These are phyloP conservation scores for Teinopalpus imperialis DNA, from an alignment of 2,888 invertebrate species.

Conservation along the genomic window DNA sequence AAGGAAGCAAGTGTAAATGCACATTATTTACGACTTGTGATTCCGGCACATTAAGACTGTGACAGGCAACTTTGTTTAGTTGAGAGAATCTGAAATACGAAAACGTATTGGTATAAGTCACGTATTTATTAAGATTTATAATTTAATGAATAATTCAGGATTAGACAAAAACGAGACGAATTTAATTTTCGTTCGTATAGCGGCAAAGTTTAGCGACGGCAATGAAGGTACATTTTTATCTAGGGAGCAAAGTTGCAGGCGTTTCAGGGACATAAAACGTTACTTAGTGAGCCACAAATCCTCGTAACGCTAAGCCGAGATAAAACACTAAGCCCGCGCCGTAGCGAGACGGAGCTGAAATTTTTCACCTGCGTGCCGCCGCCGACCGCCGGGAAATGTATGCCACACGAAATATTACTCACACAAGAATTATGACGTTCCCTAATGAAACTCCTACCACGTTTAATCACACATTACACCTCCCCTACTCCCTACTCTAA, in stretches of 20 bases:
- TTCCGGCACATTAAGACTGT: conserved; percentile 59
- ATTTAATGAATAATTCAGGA: too few relatives aligned
- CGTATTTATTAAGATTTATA: too few relatives aligned
- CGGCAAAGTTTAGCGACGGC: conserved; percentile 16
- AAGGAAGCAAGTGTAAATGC: conserved; percentile 64
- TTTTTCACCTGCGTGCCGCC: conserved; percentile 71
- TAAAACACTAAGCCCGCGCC: conserved; percentile 78
- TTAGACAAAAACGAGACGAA: background rate
- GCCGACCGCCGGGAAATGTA: conserved; percentile 44
- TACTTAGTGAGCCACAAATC: conserved; percentile 81
- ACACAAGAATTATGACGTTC: conserved; percentile 71
- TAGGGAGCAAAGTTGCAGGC: conserved; percentile 68
- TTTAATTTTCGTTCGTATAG: conserved; percentile 9
- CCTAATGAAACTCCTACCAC: conserved; percentile 65
- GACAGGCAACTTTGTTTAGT: conserved; percentile 58
- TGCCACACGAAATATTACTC: conserved; percentile 70
- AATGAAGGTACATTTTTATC: conserved; percentile 64
- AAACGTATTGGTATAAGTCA: too few relatives aligned
- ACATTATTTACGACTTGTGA: conserved; percentile 70
- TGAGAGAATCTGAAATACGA: too few relatives aligned
- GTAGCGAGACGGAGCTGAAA: conserved; percentile 68
- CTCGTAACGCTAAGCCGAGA: conserved; percentile 80
- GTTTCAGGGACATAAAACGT: conserved; percentile 76
- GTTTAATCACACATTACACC: conserved; percentile 43
- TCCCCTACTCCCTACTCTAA: conserved; percentile 4